These are phyloP conservation scores for Eulacestoma nigropectus DNA, from an alignment of 2,113 vertebrate genomes.

Conservation along the genomic window DNA sequence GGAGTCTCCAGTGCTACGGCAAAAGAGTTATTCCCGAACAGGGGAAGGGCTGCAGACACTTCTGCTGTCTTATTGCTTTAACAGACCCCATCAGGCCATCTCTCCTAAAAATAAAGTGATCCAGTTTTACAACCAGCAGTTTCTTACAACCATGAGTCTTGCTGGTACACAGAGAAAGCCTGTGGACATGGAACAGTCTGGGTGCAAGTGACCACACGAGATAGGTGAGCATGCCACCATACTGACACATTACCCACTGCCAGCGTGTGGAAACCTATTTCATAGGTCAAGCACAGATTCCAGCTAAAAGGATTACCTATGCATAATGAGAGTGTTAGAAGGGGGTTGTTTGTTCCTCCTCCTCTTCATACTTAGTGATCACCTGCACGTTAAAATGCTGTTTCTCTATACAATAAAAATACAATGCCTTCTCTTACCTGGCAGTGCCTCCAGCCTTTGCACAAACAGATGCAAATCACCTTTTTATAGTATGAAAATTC, in stretches of 20 bases:
- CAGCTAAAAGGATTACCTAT: background rate
- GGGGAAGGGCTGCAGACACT: background rate
- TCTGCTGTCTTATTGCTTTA: background rate
- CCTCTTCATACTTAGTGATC: background rate
- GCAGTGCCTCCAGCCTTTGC: background rate
- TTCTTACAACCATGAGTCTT: background rate
- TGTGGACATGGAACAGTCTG: background rate
- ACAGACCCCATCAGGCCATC: background rate
- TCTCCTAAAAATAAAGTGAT: rapidly evolving
- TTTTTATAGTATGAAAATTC: background rate
- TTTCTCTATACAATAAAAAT: background rate
- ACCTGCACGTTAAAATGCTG: background rate
- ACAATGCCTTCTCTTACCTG: background rate
- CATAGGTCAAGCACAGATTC: background rate
- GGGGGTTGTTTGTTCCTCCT: background rate
- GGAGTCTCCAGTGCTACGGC: background rate
- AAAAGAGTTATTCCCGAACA: background rate
- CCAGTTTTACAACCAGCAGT: background rate
- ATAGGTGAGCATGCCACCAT: rapidly evolving
- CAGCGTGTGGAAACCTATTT: background rate
- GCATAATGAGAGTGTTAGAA: background rate
- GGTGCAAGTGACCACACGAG: background rate
- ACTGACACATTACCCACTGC: background rate
- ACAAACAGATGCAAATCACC: background rate
- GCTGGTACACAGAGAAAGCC: background rate